A percentile compares a stretch with the other conserved stretches of the same genome.
Conservation (phyloP, 2,113 vertebrate species). For the Callospermophilus lateralis region DNA sequence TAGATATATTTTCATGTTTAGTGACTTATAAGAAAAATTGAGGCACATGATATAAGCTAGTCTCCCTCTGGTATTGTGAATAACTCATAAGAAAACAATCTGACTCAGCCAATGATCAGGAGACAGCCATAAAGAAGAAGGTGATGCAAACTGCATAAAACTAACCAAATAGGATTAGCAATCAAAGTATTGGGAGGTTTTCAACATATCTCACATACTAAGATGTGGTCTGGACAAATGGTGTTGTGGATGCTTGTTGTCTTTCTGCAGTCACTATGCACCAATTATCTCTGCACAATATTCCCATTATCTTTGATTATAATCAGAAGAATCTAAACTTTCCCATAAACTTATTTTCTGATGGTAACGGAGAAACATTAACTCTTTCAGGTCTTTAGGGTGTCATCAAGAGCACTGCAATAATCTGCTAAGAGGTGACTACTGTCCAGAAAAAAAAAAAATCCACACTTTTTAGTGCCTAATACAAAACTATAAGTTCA, state of each 20-base stretch:
- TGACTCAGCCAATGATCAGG: slow-evolving; percentile 11
- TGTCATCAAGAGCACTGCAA: neutral
- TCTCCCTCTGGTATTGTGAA: slow-evolving; percentile 2
- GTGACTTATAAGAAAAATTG: slow-evolving; percentile 35
- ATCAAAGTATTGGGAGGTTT: neutral
- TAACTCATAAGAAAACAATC: slow-evolving; percentile 43
- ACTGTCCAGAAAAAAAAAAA: neutral
- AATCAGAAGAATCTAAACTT: neutral
- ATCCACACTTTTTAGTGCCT: slow-evolving; percentile 5
- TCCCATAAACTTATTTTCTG: neutral
- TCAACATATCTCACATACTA: neutral
- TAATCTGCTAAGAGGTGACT: neutral
- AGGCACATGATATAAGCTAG: neutral
- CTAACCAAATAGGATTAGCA: neutral
- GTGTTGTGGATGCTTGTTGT: neutral
- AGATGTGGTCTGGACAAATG: neutral
- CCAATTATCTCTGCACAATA: slow-evolving; percentile 42
- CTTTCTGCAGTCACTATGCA: neutral
- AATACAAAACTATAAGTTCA: slow-evolving; percentile 35
- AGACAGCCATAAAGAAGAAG: neutral
- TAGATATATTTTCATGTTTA: slow-evolving; percentile 43
- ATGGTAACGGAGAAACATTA: neutral
- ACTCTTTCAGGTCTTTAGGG: slow-evolving; percentile 30
- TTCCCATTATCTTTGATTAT: slow-evolving; percentile 48
- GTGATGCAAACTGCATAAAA: neutral